Evolutionary conservation across 2,888 invertebrate genomes (phyloP).

Genomic region (Sussaba pulchella): DNA sequence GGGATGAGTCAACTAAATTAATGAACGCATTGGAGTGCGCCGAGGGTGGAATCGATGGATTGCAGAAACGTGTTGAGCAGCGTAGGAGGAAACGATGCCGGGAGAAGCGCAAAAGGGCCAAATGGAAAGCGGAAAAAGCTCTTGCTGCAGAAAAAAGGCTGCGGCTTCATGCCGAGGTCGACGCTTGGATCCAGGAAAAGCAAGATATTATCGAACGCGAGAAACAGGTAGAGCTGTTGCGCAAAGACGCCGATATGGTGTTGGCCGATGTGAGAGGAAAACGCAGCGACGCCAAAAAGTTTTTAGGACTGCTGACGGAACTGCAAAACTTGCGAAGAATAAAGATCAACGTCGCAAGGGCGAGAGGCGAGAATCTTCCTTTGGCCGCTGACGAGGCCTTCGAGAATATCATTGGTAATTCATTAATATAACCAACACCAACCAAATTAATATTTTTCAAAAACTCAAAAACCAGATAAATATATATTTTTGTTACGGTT

Average conservation of each 20-base stretch:
- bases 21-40: conserved; percentile 77
- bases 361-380: conserved; percentile 87
- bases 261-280: conserved; percentile 90
- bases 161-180: conserved; percentile 87
- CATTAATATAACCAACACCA: not conserved
- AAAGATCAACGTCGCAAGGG: conserved; percentile 87
- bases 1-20: conserved; percentile 84
- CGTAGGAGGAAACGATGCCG: conserved; percentile 85
- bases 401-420: conserved; percentile 86
- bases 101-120: conserved; percentile 85
- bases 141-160: conserved; percentile 83
- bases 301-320: conserved; percentile 87
- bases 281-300: conserved; percentile 89
- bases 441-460: conserved; percentile 29
- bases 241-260: conserved; percentile 89
- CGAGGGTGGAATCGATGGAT: conserved; percentile 80
- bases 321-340: conserved; percentile 88
- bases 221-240: conserved; percentile 88
- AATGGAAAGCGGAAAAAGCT: conserved; percentile 84
- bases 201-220: conserved; percentile 87
- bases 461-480: not conserved
- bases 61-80: conserved; percentile 78
- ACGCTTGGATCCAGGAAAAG: conserved; percentile 88
- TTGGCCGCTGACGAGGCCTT: conserved; percentile 86
- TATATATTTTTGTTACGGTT: conserved; percentile 20